phyloP scores from a whole-genome alignment of 2,888 invertebrate species.

The Cylloceria caligata region DNA sequence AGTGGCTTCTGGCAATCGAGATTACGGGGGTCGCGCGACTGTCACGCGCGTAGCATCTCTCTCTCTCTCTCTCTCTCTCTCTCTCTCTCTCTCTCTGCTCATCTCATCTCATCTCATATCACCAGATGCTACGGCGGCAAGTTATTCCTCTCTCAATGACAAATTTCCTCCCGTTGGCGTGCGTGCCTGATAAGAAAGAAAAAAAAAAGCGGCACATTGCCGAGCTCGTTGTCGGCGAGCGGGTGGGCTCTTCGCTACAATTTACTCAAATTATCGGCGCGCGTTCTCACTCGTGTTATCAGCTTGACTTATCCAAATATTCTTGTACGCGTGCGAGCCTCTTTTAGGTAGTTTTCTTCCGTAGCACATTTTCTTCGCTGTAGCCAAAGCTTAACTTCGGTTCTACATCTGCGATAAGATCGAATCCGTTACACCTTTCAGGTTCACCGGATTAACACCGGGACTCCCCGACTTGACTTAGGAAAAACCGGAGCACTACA shows the following conservation, averaged over 20 bases:
- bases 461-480: conserved; percentile 57
- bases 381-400: conserved; percentile 17
- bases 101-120: conserved; percentile 19
- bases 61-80: background rate
- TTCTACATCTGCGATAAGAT: conserved; percentile 49
- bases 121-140: conserved; percentile 56
- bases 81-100: conserved; percentile 3
- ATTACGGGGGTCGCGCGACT: conserved; percentile 60
- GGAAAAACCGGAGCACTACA: conserved; percentile 63
- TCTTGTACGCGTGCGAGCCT: conserved; percentile 3
- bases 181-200: conserved; percentile 46
- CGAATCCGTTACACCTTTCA: conserved; percentile 37
- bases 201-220: conserved; percentile 55
- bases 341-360: too few relatives aligned
- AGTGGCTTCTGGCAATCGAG: conserved; percentile 63
- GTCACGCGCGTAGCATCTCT: conserved; percentile 54
- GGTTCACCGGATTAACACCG: conserved; percentile 55
- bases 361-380: background rate
- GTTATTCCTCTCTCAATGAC: conserved; percentile 33
- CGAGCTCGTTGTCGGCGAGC: conserved; percentile 18
- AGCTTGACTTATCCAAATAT: background rate
- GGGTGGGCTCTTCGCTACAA: conserved; percentile 9
- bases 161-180: conserved; percentile 48
- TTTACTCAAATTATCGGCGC: background rate
- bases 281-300: conserved; percentile 42